Percentiles rank a stretch among this genome's conserved stretches.
Evolutionary conservation across 2,888 invertebrate species (phyloP).

Genomic region (Amiota mariae): DNA sequence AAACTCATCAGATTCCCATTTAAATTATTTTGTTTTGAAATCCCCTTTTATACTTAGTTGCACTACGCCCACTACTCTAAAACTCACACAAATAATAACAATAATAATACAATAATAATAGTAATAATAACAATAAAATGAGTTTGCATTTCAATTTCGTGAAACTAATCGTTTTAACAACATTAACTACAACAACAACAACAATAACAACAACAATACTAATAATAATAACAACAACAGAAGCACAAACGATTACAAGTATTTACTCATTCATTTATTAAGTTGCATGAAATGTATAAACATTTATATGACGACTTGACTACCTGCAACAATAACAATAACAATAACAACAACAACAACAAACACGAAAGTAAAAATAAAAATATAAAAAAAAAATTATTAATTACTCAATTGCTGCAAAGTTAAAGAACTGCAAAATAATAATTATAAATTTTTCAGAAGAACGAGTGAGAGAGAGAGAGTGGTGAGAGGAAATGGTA

Average conservation of each 20-base stretch:
- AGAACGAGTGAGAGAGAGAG: conserved; percentile 31
- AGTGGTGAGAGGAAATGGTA: conserved; percentile 43
- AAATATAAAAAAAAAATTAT: conserved; percentile 28
- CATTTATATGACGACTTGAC: conserved; percentile 6
- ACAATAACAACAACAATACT: no score
- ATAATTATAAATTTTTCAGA: conserved; percentile 44
- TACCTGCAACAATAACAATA: conserved; percentile 2
- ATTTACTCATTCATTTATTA: not conserved
- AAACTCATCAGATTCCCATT: no score
- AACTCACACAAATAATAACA: no score
- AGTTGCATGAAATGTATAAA: conserved; percentile 18
- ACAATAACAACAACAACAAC: not conserved
- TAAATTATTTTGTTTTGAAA: no score
- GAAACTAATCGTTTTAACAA: conserved; percentile 7
- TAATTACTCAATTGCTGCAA: conserved; percentile 56
- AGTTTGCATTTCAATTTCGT: conserved; percentile 13
- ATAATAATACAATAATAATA: not conserved
- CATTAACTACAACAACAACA: not conserved
- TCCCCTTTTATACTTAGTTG: no score
- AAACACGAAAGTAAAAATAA: not conserved
- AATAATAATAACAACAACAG: not conserved
- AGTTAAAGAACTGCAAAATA: conserved; percentile 36
- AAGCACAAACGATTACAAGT: not conserved
- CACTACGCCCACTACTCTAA: no score
- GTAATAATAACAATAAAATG: not conserved